Base-by-base conservation (phyloP, 1,140 invertebrate species). In the Brachionus asplanchnoidis region DNA sequence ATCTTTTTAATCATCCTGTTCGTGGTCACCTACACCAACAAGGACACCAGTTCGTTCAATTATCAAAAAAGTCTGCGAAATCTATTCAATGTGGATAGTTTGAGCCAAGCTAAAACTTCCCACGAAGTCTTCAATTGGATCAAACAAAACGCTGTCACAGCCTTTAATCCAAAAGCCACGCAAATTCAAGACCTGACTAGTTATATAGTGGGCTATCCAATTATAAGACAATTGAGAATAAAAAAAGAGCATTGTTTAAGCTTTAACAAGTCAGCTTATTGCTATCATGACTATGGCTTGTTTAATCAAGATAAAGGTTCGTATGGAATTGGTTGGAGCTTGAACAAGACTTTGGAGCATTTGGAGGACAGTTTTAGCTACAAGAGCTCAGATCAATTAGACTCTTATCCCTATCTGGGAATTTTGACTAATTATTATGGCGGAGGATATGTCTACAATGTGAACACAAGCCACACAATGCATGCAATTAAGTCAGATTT, bases 181-280 rank as follows among this genome's bases (percentile, higher is more conserved):
- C 92, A 89, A 85, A 86, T 92, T 6, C 87, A 89, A 86, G 91
- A 92, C 86, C 88, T 89, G 79, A 89, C 89, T 11, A 91, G 90
- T 17, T 87, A 91, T 85, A 88, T 92, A n/a, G 90, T 92, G 88
- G 91, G 91, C 23, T 91, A 91, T 86, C 91, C 89, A 11, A 88
- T 90, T 14, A 87, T 92, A 79, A 87, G 91, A 85, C 91, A 92
- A 87, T 87, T 91, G 3, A 86, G 91, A 84, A 86, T 89, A 3
- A 12, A 7, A 2, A 36, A 80, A 60, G 53, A 80, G 2, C 12
- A 17, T 20, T 80, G 78, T 65, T 17, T 36, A n/a, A 23, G n/a
- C 9, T 36, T 80, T 36, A 3, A 60, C 9, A 77, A 20, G 4
- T 77, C 73, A 36, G 26, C 20, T 1, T 26, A 65, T n/a, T 80